Percentiles rank a stretch among this genome's conserved stretches.
These are phyloP conservation scores for Glyphotaelius pellucidus DNA, from an alignment of 2,888 invertebrate genomes.

Conservation along the genomic window DNA sequence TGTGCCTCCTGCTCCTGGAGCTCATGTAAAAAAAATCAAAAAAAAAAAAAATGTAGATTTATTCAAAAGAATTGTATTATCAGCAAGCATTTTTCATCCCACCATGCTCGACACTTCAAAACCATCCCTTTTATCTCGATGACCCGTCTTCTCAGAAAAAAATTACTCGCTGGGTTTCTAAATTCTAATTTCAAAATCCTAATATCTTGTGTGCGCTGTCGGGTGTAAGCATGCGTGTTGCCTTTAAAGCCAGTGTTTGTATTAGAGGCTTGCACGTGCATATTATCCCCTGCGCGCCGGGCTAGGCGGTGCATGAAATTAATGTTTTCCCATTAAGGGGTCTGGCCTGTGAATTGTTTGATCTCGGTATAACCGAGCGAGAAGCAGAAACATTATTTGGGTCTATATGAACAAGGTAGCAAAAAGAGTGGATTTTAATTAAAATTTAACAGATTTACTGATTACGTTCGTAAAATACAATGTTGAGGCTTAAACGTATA, in stretches of 20 bases:
- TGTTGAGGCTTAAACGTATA: neutral
- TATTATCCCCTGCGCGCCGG: neutral
- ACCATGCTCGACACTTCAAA: neutral
- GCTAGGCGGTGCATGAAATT: constrained; percentile 42
- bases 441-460: neutral
- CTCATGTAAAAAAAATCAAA: too few species aligned
- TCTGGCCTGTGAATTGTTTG: constrained; percentile 22
- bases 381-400: neutral
- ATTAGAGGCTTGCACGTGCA: neutral
- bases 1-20: too few species aligned
- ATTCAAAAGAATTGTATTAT: too few species aligned
- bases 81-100: too few species aligned
- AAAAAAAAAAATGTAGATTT: too few species aligned
- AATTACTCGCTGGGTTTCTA: neutral
- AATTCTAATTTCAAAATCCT: neutral
- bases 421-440: neutral
- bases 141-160: neutral
- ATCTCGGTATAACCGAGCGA: constrained; percentile 3
- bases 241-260: neutral
- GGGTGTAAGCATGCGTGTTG: neutral
- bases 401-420: neutral
- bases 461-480: neutral
- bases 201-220: neutral
- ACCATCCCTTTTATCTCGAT: neutral
- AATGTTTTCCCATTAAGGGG: constrained; percentile 45